Percentiles rank a stretch among this genome's conserved stretches.
phyloP scores from a whole-genome alignment of 2,888 invertebrate species.

The Nephrocerus scutellatus region DNA sequence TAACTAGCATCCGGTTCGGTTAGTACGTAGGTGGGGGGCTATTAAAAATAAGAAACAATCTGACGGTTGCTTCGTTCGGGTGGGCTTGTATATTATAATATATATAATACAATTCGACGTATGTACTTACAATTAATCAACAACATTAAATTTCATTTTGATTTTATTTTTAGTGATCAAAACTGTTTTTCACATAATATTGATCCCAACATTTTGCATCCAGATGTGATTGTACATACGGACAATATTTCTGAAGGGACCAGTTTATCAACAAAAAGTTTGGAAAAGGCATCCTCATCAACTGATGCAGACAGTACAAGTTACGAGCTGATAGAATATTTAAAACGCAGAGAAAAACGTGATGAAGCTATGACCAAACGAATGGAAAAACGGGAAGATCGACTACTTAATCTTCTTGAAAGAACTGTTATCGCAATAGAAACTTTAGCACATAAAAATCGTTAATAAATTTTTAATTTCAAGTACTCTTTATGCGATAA shows the following conservation, averaged over 20 bases:
- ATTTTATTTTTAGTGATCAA: constrained; percentile 32
- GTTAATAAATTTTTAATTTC: too few relatives aligned
- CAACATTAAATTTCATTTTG: neutral
- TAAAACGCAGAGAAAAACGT: constrained; percentile 44
- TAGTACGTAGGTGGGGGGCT: too few relatives aligned
- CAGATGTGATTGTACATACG: constrained; percentile 47
- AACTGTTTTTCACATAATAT: constrained; percentile 42
- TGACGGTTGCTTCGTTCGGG: too few relatives aligned
- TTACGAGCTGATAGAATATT: constrained; percentile 46
- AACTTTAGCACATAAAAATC: constrained; percentile 31
- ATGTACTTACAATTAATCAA: neutral
- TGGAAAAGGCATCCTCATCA: constrained; percentile 45
- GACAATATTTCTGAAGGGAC: constrained; percentile 45
- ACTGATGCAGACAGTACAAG: constrained; percentile 45
- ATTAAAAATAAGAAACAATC: too few relatives aligned
- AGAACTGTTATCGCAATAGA: constrained; percentile 46
- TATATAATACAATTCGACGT: too few relatives aligned
- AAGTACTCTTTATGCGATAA: too few relatives aligned
- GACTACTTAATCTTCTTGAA: constrained; percentile 41
- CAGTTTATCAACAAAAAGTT: constrained; percentile 33
- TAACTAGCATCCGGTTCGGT: too few relatives aligned
- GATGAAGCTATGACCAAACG: constrained; percentile 44
- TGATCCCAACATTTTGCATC: constrained; percentile 43
- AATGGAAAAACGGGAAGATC: constrained; percentile 47
- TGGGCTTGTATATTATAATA: too few relatives aligned